Evolutionary conservation across 2,888 invertebrate genomes (phyloP).

Genomic region (Desoria tigrina): DNA sequence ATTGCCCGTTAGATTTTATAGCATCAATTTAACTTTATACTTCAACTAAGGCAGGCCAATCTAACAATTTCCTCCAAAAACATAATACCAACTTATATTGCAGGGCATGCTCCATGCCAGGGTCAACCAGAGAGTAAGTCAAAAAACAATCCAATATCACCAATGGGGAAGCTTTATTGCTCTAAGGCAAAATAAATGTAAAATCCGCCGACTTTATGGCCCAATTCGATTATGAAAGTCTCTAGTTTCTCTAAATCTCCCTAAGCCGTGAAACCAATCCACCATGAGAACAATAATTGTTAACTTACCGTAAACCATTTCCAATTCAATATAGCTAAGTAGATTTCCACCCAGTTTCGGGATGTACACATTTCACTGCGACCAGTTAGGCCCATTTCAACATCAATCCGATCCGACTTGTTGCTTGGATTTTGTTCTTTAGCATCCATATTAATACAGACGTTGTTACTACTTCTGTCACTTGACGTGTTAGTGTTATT

Average conservation of each 20-base stretch:
- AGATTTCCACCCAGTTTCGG: slow-evolving; percentile 43
- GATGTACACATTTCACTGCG: slow-evolving; percentile 20
- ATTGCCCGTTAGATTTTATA: slow-evolving; percentile 3
- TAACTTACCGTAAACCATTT: slow-evolving; percentile 53
- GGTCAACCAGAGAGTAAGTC: not conserved
- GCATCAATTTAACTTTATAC: slow-evolving; percentile 1
- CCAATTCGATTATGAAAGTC: slow-evolving; percentile 2
- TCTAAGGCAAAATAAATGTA: not conserved
- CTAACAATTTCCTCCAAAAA: not conserved
- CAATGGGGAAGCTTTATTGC: not conserved
- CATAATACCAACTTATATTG: not conserved
- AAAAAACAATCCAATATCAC: slow-evolving; percentile 1
- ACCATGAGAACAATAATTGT: not conserved
- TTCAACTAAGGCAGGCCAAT: not conserved
- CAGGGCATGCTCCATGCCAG: not conserved
- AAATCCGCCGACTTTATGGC: slow-evolving; percentile 5
- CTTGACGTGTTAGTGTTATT: slow-evolving; percentile 39
- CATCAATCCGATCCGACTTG: slow-evolving; percentile 30
- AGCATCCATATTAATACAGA: slow-evolving; percentile 21
- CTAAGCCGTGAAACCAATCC: not conserved
- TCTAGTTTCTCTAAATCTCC: not conserved
- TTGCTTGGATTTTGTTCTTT: slow-evolving; percentile 22
- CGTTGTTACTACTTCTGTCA: slow-evolving; percentile 25
- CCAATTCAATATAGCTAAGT: slow-evolving; percentile 43
- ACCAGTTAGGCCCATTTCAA: slow-evolving; percentile 33